Evolutionary conservation across 1,140 invertebrate species (phyloP), one percentile per base, ranked within the genome.

Genomic region (Drosophila mauritiana): DNA sequence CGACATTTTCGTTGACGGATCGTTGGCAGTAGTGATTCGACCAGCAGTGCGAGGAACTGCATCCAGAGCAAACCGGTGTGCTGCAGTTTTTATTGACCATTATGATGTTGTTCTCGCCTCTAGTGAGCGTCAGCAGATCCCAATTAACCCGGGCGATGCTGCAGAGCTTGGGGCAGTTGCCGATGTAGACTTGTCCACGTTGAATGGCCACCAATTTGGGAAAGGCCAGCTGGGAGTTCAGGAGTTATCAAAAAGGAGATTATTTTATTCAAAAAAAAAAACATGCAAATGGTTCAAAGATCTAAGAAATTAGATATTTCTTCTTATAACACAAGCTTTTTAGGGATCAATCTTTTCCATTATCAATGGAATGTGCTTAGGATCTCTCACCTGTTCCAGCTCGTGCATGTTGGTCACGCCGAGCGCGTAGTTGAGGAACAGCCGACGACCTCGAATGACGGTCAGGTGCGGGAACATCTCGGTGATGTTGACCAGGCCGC

Each of bases 401-500:
- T 91, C 78, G 1, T 42, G 64, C 81, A 91, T 90, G 37, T 36
- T 74, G 15, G 76, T 78, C 7, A 97, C 94, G 40, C 98, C 95
- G 17, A 99, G 93, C n/a, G 98, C 97, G 92, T 97, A 98, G 93
- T 98, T 96, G 79, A 95, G 94, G 82, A 98, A 96, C 17, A 99
- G 93, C 49, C 95, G 94, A 73, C 96, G 94, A n/a, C 98, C 98
- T 48, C 98, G 94, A 73, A 99, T 99, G 36, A 99, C 96, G 15
- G 96, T 93, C 73, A 99, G 94, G 93, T 99, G 98, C 3, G 98
- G 98, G 92, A 99, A 99, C 48, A 99, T 93, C 63, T 95, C 93
- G 7, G 94, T 94, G 13, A 99, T 93, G 54, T 95, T 96, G 39
- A 93, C 94, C n/a, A 99, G 92, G 42, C 96, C 96, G 73, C 94